phyloP scores from a whole-genome alignment of 2,113 vertebrate genomes.

The Pithys albifrons region DNA sequence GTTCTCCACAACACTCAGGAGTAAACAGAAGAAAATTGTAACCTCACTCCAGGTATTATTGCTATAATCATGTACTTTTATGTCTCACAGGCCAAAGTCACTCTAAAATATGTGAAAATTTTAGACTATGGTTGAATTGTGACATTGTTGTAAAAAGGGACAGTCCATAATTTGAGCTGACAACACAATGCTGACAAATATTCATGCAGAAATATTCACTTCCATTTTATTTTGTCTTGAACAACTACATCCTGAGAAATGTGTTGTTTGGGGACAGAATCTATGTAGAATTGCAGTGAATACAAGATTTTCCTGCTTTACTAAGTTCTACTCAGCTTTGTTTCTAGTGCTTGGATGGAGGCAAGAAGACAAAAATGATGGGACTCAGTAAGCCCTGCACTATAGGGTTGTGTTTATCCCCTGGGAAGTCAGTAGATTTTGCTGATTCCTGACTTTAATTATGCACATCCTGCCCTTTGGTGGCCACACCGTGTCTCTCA shows the following conservation, averaged over 20 bases:
- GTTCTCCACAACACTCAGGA: background rate
- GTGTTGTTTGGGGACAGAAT: background rate
- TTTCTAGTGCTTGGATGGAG: background rate
- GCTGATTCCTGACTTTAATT: background rate
- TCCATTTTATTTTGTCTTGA: background rate
- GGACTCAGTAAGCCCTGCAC: background rate
- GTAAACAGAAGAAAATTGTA: background rate
- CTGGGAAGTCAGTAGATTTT: background rate
- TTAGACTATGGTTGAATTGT: background rate
- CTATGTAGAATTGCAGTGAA: background rate
- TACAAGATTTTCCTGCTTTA: background rate
- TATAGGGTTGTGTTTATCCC: background rate
- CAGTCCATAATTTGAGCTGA: background rate
- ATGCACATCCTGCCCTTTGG: background rate
- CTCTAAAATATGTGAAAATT: background rate
- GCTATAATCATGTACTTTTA: background rate
- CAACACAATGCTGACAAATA: background rate
- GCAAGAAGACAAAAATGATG: background rate
- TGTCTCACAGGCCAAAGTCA: background rate
- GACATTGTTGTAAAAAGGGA: background rate
- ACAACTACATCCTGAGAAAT: background rate
- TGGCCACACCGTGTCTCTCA: background rate
- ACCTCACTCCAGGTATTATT: background rate
- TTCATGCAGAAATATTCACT: background rate
- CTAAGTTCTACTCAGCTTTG: background rate